Evolutionary conservation across 2,797 vertebrate genomes (phyloP), one percentile per base, ranked within the genome.

Genomic region (Sebastes jordani): DNA sequence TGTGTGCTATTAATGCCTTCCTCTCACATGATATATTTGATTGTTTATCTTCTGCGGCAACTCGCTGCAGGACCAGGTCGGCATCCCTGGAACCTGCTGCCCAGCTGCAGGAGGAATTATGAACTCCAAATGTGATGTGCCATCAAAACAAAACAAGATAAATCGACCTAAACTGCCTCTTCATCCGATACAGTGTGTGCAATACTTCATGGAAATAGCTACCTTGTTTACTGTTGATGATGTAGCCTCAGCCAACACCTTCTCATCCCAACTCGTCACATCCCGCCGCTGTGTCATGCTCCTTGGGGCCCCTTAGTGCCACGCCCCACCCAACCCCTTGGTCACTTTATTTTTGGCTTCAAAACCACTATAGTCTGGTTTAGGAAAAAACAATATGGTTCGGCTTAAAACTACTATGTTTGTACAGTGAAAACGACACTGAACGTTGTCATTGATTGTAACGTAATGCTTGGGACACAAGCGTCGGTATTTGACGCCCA

Each of bases 111-210:
- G 34, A 71, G 38, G 61, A 89, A 78, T 82, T 54, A 81, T 85
- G 56, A 80, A 78, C 62, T 70, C 76, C 54, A 67, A 78, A 81
- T 80, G 67, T 61, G 68, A 67, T 29, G 18, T 59, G n/a, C 42
- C 61, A 81, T 77, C 84, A 79, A 78, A 83, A 80, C 70, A 86
- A 85, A 84, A 65, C 76, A 73, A 74, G 74, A 88, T 64, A 34
- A 74, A 86, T 66, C 55, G 76, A 75, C 18, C 67, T 23, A 46
- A 80, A 76, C 32, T 59, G 61, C 67, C 9, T 27, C 78, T 42
- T 56, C 46, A 75, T 74, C 73, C n/a, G 49, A 22, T 36, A 62
- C 18, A 14, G 30, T 32, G 52, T 49, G 52, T 49, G 63, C 55
- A 64, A 75, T 78, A 67, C 67, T 56, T 73, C 70, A 82, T 10